Evolutionary conservation across 2,888 invertebrate genomes (phyloP).

Genomic region (Lepeophtheirus nordmannii): DNA sequence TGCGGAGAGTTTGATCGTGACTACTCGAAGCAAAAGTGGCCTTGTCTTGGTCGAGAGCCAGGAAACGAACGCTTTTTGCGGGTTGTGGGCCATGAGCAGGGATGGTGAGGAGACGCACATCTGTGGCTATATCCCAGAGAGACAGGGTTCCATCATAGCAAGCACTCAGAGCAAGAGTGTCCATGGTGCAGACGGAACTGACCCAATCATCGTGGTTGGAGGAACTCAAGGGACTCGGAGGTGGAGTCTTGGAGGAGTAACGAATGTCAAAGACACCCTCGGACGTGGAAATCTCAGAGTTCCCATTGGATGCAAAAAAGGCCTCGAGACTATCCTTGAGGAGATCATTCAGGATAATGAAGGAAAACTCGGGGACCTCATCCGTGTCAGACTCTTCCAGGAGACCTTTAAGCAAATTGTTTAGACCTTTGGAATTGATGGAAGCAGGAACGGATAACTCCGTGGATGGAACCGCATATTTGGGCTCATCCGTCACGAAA

Average conservation of each 20-base stretch:
- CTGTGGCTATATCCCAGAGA: constrained; percentile 63
- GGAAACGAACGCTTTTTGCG: constrained; percentile 74
- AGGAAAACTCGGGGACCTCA: constrained; percentile 57
- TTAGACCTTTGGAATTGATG: constrained; percentile 52
- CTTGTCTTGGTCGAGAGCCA: constrained; percentile 48
- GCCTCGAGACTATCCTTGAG: constrained; percentile 53
- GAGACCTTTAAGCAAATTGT: constrained; percentile 60
- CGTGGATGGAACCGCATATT: constrained; percentile 64
- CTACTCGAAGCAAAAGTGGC: constrained; percentile 50
- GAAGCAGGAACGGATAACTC: constrained; percentile 65
- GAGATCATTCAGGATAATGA: constrained; percentile 67
- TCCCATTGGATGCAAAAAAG: constrained; percentile 43
- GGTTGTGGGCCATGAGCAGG: constrained; percentile 64
- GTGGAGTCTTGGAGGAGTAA: constrained; percentile 73
- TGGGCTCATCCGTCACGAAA: background rate
- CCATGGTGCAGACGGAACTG: constrained; percentile 41
- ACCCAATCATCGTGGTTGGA: constrained; percentile 96
- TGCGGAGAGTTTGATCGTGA: constrained; percentile 74
- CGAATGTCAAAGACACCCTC: constrained; percentile 78
- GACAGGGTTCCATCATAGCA: constrained; percentile 84
- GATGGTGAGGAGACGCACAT: constrained; percentile 63
- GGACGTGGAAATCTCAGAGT: constrained; percentile 36
- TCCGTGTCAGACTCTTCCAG: constrained; percentile 39
- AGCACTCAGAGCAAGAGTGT: constrained; percentile 50
- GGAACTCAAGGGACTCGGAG: constrained; percentile 81